These are phyloP conservation scores for Archips crataeganus DNA, from an alignment of 2,888 invertebrate genomes.

Conservation along the genomic window DNA sequence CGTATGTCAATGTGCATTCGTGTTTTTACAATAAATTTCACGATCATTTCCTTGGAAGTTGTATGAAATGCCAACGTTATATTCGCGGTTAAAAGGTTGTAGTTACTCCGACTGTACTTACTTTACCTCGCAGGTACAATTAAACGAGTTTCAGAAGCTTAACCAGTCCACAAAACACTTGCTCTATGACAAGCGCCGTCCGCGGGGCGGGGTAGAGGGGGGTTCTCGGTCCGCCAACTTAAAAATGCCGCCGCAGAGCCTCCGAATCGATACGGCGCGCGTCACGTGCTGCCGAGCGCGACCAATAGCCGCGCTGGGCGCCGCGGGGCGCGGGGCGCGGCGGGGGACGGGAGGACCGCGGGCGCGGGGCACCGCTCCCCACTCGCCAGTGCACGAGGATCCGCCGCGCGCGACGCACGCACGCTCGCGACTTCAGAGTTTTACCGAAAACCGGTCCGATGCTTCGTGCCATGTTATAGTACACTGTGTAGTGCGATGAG, in stretches of 20 bases:
- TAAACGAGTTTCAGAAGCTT: not conserved
- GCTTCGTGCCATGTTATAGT: constrained; percentile 77
- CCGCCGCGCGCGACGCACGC: constrained; percentile 63
- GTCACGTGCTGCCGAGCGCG: constrained; percentile 88
- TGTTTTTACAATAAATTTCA: no score
- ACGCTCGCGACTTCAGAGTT: constrained; percentile 57
- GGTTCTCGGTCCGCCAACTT: constrained; percentile 87
- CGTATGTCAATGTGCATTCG: no score
- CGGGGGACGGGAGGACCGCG: constrained; percentile 50
- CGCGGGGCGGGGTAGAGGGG: constrained; percentile 78
- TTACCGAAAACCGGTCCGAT: constrained; percentile 78
- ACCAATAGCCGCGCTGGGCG: constrained; percentile 77
- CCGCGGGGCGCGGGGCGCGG: constrained; percentile 62
- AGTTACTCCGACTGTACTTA: no score
- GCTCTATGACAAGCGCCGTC: constrained; percentile 67
- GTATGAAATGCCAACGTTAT: no score
- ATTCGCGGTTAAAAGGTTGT: no score
- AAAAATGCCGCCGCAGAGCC: constrained; percentile 93
- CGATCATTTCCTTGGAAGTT: no score
- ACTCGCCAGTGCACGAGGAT: constrained; percentile 77
- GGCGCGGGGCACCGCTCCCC: constrained; percentile 57
- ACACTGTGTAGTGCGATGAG: constrained; percentile 73
- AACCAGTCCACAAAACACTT: constrained; percentile 47
- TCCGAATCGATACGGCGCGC: constrained; percentile 91
- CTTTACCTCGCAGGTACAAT: not conserved